Base-by-base conservation (phyloP, 1,140 invertebrate species). In the Tetragonula clypearis region DNA sequence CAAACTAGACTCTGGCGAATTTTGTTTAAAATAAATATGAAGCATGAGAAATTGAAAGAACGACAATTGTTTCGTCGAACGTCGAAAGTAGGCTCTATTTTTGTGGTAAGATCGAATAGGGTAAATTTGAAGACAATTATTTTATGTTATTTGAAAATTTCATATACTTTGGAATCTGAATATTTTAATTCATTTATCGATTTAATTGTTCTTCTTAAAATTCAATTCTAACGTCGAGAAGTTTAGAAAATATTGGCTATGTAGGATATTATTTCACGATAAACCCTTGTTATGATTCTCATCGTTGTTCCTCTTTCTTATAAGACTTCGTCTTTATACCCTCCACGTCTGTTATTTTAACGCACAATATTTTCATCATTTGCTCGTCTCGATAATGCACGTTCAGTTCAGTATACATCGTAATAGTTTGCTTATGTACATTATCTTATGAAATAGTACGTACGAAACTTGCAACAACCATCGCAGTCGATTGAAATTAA, bases 331-430 rank as follows among this genome's bases (percentile, higher is more conserved):
- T 77, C n/a, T 77, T 5, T 41, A 49, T n/a, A 41, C 12, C 15
- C 23, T 8, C 35, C 14, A 19, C 62, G 62, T 55, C 62, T 78
- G 62, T 66, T 78, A 78, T 78, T 53, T 49, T 11, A 66, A 30
- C 41, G 26, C 66, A 66, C 19, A 77, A 77, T 49, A 68, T 78
- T 66, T 78, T 78, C 76, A 21, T 78, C 30, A 23, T 49, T n/a
- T n/a, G 19, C 23, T 41, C 56, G 19, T 78, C 17, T 65, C 41
- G 1, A 3, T 66, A 8, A 30, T 66, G 65, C 26, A 66, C 26
- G 30, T 30, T 6, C 26, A 26, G n/a, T 30, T 66, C 4, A n/a
- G n/a, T 17, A 30, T 15, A n/a, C 41, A 49, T 49, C 41, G 41
- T 8, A 49, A 49, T 49, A 49, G 41, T 49, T 66, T 26, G 9